phyloP scores from a whole-genome alignment of 2,888 invertebrate genomes.

The Cephus pygmeus region DNA sequence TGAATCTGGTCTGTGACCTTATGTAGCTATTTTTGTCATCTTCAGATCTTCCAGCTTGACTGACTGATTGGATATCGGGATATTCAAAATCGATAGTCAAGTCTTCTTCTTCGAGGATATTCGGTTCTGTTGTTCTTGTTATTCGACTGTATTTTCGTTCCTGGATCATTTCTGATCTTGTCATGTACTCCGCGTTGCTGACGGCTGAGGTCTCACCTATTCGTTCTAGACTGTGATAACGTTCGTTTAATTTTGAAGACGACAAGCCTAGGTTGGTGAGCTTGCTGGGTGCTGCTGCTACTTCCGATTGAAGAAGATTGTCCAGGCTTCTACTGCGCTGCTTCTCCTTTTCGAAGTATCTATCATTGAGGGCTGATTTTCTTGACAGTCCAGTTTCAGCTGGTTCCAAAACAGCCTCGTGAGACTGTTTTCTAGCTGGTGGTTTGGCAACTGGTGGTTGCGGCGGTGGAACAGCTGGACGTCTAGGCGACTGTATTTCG shows the following conservation, averaged over 20 bases:
- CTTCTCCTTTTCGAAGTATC: slow-evolving; percentile 88
- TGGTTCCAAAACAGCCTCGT: slow-evolving; percentile 71
- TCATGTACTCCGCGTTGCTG: slow-evolving; percentile 63
- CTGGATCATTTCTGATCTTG: slow-evolving; percentile 59
- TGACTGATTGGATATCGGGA: slow-evolving; percentile 69
- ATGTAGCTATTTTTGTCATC: slow-evolving; percentile 68
- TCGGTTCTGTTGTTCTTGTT: slow-evolving; percentile 63
- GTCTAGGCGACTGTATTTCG: slow-evolving; percentile 61
- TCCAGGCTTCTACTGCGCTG: slow-evolving; percentile 85
- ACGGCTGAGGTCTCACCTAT: slow-evolving; percentile 57
- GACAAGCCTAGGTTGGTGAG: slow-evolving; percentile 83
- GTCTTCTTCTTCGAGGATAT: slow-evolving; percentile 62
- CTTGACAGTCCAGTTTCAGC: slow-evolving; percentile 73
- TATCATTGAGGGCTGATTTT: slow-evolving; percentile 86
- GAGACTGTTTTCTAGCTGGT: slow-evolving; percentile 76
- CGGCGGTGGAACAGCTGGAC: slow-evolving; percentile 65
- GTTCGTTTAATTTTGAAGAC: slow-evolving; percentile 86
- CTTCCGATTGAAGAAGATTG: slow-evolving; percentile 76
- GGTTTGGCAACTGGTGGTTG: slow-evolving; percentile 63
- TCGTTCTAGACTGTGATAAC: slow-evolving; percentile 87
- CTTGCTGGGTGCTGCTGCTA: slow-evolving; percentile 70
- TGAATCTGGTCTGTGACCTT: slow-evolving; percentile 75
- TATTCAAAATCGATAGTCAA: slow-evolving; percentile 75
- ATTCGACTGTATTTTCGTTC: slow-evolving; percentile 67
- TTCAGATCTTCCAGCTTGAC: slow-evolving; percentile 65